Conservation (phyloP, 2,113 vertebrate species). For the Atherinomorus stipes region DNA sequence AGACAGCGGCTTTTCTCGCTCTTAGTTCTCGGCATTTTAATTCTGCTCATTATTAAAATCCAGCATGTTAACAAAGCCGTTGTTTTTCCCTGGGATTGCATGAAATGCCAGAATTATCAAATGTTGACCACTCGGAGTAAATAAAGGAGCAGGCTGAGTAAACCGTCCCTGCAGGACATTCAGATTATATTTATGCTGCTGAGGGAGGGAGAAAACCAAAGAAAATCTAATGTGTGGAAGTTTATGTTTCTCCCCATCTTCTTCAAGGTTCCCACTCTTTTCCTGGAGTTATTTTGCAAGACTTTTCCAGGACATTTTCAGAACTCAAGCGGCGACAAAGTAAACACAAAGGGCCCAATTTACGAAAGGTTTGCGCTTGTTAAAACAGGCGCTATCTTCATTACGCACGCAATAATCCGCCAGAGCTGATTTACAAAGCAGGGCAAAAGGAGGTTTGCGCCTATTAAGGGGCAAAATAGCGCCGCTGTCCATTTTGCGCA, state of each 20-base stretch:
- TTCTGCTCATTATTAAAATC: conserved; percentile 63
- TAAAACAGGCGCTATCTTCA: too few relatives aligned
- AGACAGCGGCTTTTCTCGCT: conserved; percentile 50
- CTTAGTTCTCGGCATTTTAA: conserved; percentile 58
- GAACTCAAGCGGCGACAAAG: too few relatives aligned
- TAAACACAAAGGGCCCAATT: too few relatives aligned
- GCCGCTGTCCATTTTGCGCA: too few relatives aligned
- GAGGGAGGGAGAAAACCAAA: conserved; percentile 54
- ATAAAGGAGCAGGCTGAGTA: conserved; percentile 54
- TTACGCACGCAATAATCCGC: too few relatives aligned
- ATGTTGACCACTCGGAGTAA: conserved; percentile 73
- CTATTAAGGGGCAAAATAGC: too few relatives aligned
- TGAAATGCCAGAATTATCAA: conserved; percentile 62
- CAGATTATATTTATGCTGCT: conserved; percentile 73
- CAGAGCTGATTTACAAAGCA: too few relatives aligned
- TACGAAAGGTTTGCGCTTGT: too few relatives aligned
- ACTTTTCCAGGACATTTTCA: too few relatives aligned
- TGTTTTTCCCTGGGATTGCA: conserved; percentile 27
- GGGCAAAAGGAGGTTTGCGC: too few relatives aligned
- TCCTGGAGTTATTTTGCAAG: too few relatives aligned
- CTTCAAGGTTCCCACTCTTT: conserved; percentile 7
- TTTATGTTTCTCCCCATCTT: conserved; percentile 29
- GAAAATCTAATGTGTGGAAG: conserved; percentile 69
- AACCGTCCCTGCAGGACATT: conserved; percentile 66
- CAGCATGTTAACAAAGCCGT: conserved; percentile 47